Conservation (phyloP, 1,140 invertebrate species). For the Chionoecetes opilio region DNA sequence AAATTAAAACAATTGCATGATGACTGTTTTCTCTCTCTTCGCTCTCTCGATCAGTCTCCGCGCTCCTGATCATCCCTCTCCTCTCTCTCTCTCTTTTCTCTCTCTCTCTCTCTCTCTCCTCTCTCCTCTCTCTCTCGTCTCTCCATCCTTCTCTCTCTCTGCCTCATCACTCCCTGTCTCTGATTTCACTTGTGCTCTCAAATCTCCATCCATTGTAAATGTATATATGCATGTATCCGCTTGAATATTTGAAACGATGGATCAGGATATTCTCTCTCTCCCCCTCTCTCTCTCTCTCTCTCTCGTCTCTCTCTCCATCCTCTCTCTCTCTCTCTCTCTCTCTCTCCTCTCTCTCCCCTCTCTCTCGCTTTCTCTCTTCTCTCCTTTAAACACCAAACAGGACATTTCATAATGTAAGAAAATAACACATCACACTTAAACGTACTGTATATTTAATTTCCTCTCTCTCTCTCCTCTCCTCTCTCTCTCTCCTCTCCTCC, state of each 20-base stretch:
- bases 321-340: conserved; percentile 27
- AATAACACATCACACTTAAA: too few species aligned
- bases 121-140: background rate
- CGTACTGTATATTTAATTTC: too few species aligned
- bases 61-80: too few species aligned
- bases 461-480: background rate
- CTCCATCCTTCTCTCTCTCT: background rate
- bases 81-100: background rate
- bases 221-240: conserved; percentile 7
- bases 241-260: background rate
- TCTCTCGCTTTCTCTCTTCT: too few species aligned
- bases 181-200: background rate
- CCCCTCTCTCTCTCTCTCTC: background rate
- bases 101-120: conserved; percentile 17
- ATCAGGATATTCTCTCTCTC: background rate
- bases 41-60: too few species aligned
- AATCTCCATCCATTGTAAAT: background rate
- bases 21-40: too few species aligned
- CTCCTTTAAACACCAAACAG: too few species aligned
- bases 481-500: background rate
- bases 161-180: background rate
- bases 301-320: background rate
- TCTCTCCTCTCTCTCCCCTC: background rate
- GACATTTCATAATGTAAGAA: too few species aligned
- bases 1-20: too few species aligned